phyloP scores from a whole-genome alignment of 1,140 invertebrate species.

The Ladona fulva region DNA sequence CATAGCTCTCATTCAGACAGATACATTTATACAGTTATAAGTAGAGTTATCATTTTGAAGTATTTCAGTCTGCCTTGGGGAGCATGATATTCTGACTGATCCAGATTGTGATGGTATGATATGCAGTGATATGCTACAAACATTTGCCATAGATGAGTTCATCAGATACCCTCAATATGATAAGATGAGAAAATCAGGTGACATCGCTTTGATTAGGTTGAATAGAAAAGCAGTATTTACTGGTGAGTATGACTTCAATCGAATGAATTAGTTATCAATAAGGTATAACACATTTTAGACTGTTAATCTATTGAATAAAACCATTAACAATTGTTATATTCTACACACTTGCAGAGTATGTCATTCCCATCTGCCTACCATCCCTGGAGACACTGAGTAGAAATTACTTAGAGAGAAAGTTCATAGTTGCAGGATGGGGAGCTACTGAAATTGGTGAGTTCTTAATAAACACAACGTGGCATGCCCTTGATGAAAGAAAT shows the following conservation, averaged over 20 bases:
- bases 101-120: conserved; percentile 45
- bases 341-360: not conserved
- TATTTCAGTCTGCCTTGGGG: conserved; percentile 45
- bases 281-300: too few species aligned
- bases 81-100: conserved; percentile 46
- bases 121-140: too few species aligned
- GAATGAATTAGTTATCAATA: too few species aligned
- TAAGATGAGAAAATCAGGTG: not conserved
- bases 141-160: too few species aligned
- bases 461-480: too few species aligned
- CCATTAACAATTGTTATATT: too few species aligned
- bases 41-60: too few species aligned
- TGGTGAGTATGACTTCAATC: conserved; percentile 1
- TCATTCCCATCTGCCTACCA: not conserved
- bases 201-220: conserved; percentile 29
- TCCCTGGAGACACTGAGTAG: not conserved
- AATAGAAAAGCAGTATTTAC: conserved; percentile 19
- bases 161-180: too few species aligned
- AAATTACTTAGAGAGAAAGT: not conserved
- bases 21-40: too few species aligned
- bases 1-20: too few species aligned
- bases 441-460: not conserved
- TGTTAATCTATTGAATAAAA: too few species aligned
- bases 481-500: too few species aligned
- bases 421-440: conserved; percentile 11